Percentiles rank a stretch among this genome's conserved stretches.
phyloP scores from a whole-genome alignment of 2,113 vertebrate genomes.

The Neotoma lepida region DNA sequence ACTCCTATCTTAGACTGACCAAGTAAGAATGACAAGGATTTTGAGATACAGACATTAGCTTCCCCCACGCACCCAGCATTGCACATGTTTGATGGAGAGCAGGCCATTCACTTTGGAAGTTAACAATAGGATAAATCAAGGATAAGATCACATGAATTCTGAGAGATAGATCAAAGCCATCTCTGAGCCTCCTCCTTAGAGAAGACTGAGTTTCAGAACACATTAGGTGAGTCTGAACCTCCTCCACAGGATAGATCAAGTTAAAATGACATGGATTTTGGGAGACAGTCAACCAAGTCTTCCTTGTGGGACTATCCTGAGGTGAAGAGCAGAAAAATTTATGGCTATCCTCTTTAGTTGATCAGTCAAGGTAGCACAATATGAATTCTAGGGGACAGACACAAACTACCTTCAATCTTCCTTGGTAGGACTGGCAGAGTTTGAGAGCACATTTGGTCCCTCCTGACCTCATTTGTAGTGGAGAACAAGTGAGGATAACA shows the following conservation, averaged over 20 bases:
- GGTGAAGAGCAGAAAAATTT: fast-evolving
- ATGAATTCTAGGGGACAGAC: too few species aligned
- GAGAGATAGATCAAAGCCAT: neutral
- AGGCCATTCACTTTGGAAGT: neutral
- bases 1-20: neutral
- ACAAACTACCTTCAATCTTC: too few species aligned
- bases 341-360: neutral
- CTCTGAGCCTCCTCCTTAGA: neutral
- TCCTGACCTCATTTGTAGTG: neutral
- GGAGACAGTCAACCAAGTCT: neutral
- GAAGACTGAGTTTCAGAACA: neutral
- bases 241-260: neutral
- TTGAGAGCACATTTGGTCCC: too few species aligned
- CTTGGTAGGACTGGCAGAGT: too few species aligned
- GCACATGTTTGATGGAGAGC: too few species aligned
- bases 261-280: neutral
- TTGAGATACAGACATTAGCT: too few species aligned
- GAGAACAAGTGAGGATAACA: neutral
- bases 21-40: neutral
- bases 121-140: neutral
- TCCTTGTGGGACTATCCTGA: neutral
- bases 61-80: too few species aligned
- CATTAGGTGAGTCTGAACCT: neutral
- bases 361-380: too few species aligned
- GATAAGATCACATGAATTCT: neutral